Evolutionary conservation across 2,113 vertebrate genomes (phyloP), one percentile per base, ranked within the genome.

Genomic region (Larimichthys polyactis): DNA sequence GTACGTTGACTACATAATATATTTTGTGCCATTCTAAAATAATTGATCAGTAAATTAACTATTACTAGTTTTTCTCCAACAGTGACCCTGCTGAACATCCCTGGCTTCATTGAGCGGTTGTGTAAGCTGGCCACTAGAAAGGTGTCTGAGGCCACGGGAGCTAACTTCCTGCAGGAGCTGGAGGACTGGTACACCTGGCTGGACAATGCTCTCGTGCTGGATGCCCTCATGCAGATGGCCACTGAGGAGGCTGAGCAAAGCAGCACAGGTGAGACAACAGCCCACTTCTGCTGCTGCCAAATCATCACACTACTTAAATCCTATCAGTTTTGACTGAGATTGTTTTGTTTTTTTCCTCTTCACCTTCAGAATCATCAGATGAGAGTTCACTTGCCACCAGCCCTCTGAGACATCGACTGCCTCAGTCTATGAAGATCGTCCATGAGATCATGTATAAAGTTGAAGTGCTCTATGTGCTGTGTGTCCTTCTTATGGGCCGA

Each of bases 401-500:
- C 71, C 97, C 97, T 0, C 93, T 97, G 8, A 95, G 97, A 83
- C 96, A 96, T 20, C 96, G 97, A 70, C 94, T 99, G 60, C 98
- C 98, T 0, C 98, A 99, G 89, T 99, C 98, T n/a, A 99, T 99
- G 98, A 99, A 99, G 95, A 99, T 99, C 20, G 99, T 99, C 93
- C 99, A 99, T 0, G 99, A 99, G 93, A 99, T 99, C 72, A 99
- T 99, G 98, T 99, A 99, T 83, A 99, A 99, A 81, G 96, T 99
- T 92, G 99, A 99, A 85, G 98, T 99, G 84, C 95, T 99, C 0
- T 99, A 99, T 20, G 98, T 99, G 72, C 96, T 99, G 11, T 99
- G 98, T 3, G 99, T 99, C 66, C 93, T 99, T 65, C 96, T 99
- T 62, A 99, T 99, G 98, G 98, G 99, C 22, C 95, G 98, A 32